These are phyloP conservation scores for Aplodontia rufa DNA, from an alignment of 2,113 vertebrate species.

Conservation along the genomic window DNA sequence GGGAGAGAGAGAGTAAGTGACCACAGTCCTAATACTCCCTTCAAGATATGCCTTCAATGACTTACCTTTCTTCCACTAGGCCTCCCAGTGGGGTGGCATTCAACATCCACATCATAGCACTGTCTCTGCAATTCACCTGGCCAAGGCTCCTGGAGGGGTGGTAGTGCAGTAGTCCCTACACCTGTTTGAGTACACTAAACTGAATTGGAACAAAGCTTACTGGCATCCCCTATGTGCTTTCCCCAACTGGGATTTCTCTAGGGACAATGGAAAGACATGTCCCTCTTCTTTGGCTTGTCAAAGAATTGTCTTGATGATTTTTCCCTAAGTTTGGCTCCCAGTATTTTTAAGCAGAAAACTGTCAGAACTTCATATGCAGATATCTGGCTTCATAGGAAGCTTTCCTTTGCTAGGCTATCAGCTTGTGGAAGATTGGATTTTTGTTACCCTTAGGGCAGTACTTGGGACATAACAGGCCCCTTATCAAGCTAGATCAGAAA, in stretches of 20 bases:
- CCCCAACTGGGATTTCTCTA: not conserved
- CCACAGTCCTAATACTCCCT: no score
- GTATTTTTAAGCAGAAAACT: not conserved
- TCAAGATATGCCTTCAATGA: not conserved
- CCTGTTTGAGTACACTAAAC: accelerated
- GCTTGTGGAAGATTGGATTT: not conserved
- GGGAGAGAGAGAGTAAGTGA: no score
- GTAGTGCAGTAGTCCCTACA: accelerated
- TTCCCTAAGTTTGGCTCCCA: not conserved
- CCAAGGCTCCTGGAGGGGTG: accelerated
- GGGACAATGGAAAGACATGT: accelerated
- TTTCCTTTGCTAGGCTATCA: not conserved
- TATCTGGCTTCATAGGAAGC: not conserved
- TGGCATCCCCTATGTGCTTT: accelerated
- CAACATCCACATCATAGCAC: not conserved
- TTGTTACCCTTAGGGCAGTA: not conserved
- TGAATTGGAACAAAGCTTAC: accelerated
- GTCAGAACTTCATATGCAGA: not conserved
- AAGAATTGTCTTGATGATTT: not conserved
- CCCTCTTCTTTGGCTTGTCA: not conserved
- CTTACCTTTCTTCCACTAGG: not conserved
- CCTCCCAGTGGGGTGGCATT: not conserved
- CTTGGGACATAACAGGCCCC: not conserved
- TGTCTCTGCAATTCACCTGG: not conserved
- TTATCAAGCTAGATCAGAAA: not conserved